phyloP scores from a whole-genome alignment of 2,797 vertebrate genomes.

The Lepus townsendii region DNA sequence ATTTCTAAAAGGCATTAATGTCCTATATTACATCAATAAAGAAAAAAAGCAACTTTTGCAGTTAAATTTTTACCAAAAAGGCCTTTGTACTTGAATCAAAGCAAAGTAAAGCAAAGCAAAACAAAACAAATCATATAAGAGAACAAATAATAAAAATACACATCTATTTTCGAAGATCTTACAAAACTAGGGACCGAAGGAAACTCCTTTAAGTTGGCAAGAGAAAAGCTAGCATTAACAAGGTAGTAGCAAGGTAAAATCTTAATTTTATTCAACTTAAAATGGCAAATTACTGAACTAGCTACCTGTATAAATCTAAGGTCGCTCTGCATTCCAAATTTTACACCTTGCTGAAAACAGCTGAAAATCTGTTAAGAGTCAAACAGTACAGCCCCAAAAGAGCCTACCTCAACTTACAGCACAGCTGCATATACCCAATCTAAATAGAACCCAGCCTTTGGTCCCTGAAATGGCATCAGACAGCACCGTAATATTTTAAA shows the following conservation, averaged over 20 bases:
- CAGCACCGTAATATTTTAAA: background rate
- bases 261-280: conserved; percentile 10
- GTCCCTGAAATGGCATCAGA: background rate
- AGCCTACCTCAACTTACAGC: background rate
- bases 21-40: background rate
- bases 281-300: background rate
- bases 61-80: background rate
- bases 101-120: background rate
- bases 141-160: background rate
- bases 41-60: background rate
- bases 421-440: background rate
- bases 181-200: background rate
- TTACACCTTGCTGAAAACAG: background rate
- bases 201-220: background rate
- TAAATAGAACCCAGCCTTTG: background rate
- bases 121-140: background rate
- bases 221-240: background rate
- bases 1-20: background rate
- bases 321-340: background rate
- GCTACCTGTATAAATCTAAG: background rate
- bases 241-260: background rate
- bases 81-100: background rate
- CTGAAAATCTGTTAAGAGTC: background rate
- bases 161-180: background rate
- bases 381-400: background rate